Conservation (phyloP, 2,113 vertebrate species). For the Perca fluviatilis region DNA sequence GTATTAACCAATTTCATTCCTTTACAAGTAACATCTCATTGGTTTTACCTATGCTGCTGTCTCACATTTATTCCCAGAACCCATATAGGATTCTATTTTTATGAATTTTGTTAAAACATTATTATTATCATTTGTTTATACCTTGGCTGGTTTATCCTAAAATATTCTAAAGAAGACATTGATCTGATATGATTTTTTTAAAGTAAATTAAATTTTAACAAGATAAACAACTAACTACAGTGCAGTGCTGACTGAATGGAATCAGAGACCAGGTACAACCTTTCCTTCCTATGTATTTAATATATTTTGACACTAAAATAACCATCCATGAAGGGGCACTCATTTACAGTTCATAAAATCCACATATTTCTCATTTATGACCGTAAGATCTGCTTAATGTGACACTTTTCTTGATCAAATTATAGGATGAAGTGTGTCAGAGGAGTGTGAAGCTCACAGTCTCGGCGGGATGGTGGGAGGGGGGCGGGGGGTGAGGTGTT, state of each 20-base stretch:
- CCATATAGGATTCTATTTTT: conserved; percentile 11
- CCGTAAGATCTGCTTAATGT: conserved; percentile 77
- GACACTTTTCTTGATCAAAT: conserved; percentile 83
- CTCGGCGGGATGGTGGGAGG: background rate
- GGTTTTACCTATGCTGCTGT: conserved; percentile 88
- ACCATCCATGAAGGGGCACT: conserved; percentile 82
- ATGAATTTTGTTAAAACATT: conserved; percentile 10
- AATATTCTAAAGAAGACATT: conserved; percentile 21
- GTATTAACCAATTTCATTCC: conserved; percentile 96
- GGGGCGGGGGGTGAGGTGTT: conserved; percentile 42
- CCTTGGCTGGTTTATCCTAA: background rate
- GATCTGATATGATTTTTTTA: conserved; percentile 8
- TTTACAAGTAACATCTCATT: conserved; percentile 95
- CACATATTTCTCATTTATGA: conserved; percentile 83
- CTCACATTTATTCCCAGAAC: conserved; percentile 55
- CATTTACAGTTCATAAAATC: conserved; percentile 83
- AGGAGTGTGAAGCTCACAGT: conserved; percentile 69
- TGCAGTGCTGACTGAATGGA: conserved; percentile 64
- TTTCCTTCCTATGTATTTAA: conserved; percentile 81
- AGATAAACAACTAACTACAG: conserved; percentile 48
- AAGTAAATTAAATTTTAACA: conserved; percentile 21
- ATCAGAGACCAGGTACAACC: conserved; percentile 60
- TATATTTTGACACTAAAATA: conserved; percentile 85
- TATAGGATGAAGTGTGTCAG: conserved; percentile 74
- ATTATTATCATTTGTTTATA: background rate